These are phyloP conservation scores for Alexandromys oeconomus DNA, from an alignment of 2,797 vertebrate species.

Conservation along the genomic window DNA sequence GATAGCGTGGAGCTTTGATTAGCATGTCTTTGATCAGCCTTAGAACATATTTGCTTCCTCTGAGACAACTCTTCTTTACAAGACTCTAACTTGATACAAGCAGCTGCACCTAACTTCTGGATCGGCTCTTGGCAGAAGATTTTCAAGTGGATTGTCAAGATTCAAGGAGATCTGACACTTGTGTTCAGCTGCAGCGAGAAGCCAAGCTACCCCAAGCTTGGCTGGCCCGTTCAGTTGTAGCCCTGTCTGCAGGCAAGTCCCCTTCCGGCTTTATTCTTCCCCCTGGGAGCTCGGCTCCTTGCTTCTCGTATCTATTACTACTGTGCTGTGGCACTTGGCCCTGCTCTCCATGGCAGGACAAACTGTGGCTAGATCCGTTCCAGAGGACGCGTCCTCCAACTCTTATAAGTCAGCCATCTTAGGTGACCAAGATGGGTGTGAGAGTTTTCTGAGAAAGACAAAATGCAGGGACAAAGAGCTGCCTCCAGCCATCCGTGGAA, in stretches of 20 bases:
- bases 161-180: background rate
- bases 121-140: background rate
- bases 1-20: background rate
- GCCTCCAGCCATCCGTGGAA: no score
- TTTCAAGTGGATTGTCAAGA: background rate
- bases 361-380: background rate
- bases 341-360: background rate
- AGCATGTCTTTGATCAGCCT: background rate
- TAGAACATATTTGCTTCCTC: background rate
- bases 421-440: background rate
- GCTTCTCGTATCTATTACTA: background rate
- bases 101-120: slow-evolving; percentile 15
- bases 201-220: background rate
- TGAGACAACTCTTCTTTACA: background rate
- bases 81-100: background rate
- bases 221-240: background rate
- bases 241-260: background rate
- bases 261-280: background rate
- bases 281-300: background rate
- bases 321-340: background rate
- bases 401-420: background rate
- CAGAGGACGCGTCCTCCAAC: background rate
- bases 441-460: background rate
- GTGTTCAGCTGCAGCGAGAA: background rate
- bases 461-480: background rate